A percentile compares a stretch with the other conserved stretches of the same genome.
phyloP scores from a whole-genome alignment of 2,888 invertebrate genomes.

The Melinopterus prodromus region DNA sequence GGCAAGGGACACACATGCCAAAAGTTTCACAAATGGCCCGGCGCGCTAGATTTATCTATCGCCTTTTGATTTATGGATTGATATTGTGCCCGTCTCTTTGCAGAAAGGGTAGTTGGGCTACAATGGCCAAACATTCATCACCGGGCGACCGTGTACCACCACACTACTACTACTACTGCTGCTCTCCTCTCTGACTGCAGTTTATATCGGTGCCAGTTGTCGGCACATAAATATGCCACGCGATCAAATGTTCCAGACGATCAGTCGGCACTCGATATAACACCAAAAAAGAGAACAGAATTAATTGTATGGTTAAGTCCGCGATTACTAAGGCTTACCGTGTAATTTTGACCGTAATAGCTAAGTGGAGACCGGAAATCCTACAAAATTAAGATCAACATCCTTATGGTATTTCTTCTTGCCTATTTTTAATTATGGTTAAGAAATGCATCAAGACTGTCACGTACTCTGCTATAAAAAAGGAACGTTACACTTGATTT shows the following conservation, averaged over 20 bases:
- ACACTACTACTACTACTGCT: conserved; percentile 22
- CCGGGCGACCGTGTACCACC: conserved; percentile 35
- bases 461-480: too few species aligned
- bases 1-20: conserved; percentile 48
- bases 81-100: conserved; percentile 59
- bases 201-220: conserved; percentile 54
- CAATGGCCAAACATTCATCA: conserved; percentile 58
- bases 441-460: too few species aligned
- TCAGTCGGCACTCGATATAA: background rate
- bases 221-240: conserved; percentile 59
- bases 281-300: too few species aligned
- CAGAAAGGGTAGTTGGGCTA: conserved; percentile 54
- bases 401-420: too few species aligned
- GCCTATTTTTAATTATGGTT: too few species aligned
- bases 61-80: conserved; percentile 60
- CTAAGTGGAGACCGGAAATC: too few species aligned
- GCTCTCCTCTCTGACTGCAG: conserved; percentile 41
- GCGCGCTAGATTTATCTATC: conserved; percentile 57
- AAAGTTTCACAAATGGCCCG: conserved; percentile 52
- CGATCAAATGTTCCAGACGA: conserved; percentile 49
- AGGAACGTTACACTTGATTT: too few species aligned
- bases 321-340: too few species aligned
- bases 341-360: too few species aligned
- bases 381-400: too few species aligned
- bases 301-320: too few species aligned